A percentile compares a stretch with the other conserved stretches of the same genome.
phyloP scores from a whole-genome alignment of 92 coral and sea anemone species.

The Epizoanthus rinbou region DNA sequence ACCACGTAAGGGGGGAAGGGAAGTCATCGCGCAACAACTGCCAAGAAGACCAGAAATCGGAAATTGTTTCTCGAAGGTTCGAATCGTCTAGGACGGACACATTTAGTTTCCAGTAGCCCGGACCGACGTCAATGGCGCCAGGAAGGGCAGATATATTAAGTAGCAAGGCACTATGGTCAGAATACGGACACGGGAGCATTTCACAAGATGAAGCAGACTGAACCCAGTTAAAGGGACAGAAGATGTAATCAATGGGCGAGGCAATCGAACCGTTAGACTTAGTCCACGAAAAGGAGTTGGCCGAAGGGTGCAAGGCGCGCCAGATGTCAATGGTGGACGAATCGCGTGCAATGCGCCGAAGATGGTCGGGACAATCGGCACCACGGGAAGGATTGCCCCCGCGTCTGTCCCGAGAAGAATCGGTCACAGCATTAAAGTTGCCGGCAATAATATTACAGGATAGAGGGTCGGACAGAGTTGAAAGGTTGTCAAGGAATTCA shows the following conservation, averaged over 20 bases:
- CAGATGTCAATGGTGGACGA: slow-evolving; percentile 48
- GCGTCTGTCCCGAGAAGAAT: neutral
- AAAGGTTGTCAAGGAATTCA: neutral
- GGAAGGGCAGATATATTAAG: neutral
- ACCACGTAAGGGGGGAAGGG: slow-evolving; percentile 12
- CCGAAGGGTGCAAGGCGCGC: slow-evolving; percentile 50
- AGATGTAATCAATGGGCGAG: slow-evolving; percentile 61
- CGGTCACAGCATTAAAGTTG: slow-evolving; percentile 31
- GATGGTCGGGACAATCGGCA: neutral
- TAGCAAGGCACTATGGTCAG: slow-evolving; percentile 31
- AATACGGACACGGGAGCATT: slow-evolving; percentile 28
- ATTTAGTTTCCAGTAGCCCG: slow-evolving; percentile 45
- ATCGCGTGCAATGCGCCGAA: neutral
- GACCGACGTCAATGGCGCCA: neutral
- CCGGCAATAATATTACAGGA: slow-evolving; percentile 11
- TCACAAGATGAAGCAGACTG: neutral
- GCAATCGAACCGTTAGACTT: slow-evolving; percentile 36
- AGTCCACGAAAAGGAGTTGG: slow-evolving; percentile 42
- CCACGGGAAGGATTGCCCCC: neutral
- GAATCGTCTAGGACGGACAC: neutral
- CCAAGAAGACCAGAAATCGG: slow-evolving; percentile 48
- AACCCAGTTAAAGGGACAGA: slow-evolving; percentile 49
- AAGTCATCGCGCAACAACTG: neutral
- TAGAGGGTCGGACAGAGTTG: neutral
- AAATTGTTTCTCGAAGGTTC: neutral